These are phyloP conservation scores for Merops nubicus DNA, from an alignment of 2,113 vertebrate genomes.

Conservation along the genomic window DNA sequence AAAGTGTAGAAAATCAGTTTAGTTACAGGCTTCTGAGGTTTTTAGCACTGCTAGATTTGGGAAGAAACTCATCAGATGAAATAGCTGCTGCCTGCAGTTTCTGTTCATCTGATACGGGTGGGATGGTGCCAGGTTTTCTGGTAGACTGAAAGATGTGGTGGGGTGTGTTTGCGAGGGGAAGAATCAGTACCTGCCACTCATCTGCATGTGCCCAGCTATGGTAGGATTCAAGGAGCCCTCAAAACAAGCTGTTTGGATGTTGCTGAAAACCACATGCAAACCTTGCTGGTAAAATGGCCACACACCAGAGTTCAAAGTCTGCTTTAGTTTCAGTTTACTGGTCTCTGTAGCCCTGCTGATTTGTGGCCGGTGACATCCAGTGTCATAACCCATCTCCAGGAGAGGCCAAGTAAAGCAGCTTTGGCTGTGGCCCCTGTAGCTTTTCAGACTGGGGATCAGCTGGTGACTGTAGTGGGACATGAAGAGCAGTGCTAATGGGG, in stretches of 20 bases:
- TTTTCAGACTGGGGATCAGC: background rate
- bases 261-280: background rate
- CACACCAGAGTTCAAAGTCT: background rate
- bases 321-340: background rate
- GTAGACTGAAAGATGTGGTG: background rate
- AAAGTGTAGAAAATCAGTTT: background rate
- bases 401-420: background rate
- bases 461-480: background rate
- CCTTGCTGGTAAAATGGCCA: background rate
- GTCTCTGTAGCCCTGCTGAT: background rate
- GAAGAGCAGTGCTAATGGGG: background rate
- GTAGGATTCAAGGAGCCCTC: background rate
- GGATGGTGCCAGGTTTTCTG: background rate
- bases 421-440: background rate
- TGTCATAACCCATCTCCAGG: background rate
- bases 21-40: background rate
- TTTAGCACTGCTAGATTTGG: background rate
- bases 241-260: background rate
- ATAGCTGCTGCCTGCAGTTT: background rate
- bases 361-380: background rate
- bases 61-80: background rate
- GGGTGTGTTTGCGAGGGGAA: background rate
- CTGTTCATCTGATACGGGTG: background rate
- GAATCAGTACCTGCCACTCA: background rate
- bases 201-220: background rate